These are phyloP conservation scores for Drosophila auraria DNA, from an alignment of 1,140 invertebrate species.

Conservation along the genomic window DNA sequence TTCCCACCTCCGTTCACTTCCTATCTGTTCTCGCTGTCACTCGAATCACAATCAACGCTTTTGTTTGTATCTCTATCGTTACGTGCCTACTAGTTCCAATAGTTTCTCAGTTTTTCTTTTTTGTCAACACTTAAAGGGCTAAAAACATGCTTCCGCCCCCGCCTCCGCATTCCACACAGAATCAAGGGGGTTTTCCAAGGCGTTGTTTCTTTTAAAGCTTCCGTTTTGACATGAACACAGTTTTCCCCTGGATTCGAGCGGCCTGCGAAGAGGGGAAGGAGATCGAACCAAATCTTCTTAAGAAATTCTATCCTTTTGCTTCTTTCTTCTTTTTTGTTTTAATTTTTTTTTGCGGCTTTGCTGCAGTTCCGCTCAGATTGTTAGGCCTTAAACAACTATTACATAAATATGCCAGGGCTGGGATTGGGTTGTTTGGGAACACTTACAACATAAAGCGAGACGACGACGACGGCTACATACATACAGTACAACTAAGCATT, in stretches of 20 bases:
- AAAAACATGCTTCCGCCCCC: constrained; percentile 35
- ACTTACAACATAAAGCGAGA: constrained; percentile 58
- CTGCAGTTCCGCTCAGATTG: constrained; percentile 38
- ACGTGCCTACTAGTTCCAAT: constrained; percentile 8
- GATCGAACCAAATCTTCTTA: neutral
- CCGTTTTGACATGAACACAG: constrained; percentile 3
- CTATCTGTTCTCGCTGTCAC: constrained; percentile 44
- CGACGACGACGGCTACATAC: constrained; percentile 20
- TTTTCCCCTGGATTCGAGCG: constrained; percentile 3
- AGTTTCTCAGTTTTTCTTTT: constrained; percentile 21
- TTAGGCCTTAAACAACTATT: constrained; percentile 34
- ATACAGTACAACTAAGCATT: constrained; percentile 47
- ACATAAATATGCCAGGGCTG: constrained; percentile 42
- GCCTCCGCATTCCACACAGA: neutral
- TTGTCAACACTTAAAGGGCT: constrained; percentile 60
- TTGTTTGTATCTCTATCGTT: constrained; percentile 39
- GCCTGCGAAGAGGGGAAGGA: neutral
- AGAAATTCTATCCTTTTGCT: neutral
- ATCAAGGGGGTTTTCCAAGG: neutral
- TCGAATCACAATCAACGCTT: constrained; percentile 81
- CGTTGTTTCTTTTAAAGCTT: constrained; percentile 1
- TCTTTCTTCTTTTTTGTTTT: neutral
- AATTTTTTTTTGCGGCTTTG: constrained; percentile 13
- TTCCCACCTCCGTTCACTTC: constrained; percentile 27
- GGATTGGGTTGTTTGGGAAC: constrained; percentile 9